Evolutionary conservation across 2,797 vertebrate species (phyloP).

Genomic region (Crenichthys baileyi): DNA sequence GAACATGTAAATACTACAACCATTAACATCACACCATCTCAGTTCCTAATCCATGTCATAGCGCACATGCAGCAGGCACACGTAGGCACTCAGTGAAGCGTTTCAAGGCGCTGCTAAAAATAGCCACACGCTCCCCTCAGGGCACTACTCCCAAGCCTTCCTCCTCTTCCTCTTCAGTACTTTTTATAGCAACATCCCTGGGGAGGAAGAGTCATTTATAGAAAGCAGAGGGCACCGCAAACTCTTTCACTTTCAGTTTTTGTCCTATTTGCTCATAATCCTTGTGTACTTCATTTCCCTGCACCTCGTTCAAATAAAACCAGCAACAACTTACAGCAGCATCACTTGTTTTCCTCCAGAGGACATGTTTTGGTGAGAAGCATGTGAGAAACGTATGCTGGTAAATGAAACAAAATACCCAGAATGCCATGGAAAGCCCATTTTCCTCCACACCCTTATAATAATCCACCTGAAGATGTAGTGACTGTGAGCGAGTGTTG

Average conservation of each 20-base stretch:
- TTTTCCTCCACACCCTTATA: not conserved
- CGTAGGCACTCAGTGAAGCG: constrained; percentile 52
- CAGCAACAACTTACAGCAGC: constrained; percentile 38
- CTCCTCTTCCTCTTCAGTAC: constrained; percentile 50
- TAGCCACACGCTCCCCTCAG: constrained; percentile 59
- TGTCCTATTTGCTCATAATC: constrained; percentile 43
- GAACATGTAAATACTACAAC: not conserved
- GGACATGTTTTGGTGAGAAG: not conserved
- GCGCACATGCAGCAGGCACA: constrained; percentile 23
- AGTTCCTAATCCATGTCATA: not conserved
- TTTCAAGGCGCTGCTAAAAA: constrained; percentile 71
- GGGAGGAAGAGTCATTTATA: constrained; percentile 68
- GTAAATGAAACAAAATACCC: constrained; percentile 11
- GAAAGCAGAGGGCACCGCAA: constrained; percentile 52
- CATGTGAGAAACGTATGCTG: constrained; percentile 16
- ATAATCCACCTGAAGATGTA: not conserved
- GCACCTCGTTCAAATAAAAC: constrained; percentile 6
- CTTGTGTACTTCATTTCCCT: constrained; percentile 32
- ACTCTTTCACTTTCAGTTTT: constrained; percentile 51
- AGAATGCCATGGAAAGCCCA: not conserved
- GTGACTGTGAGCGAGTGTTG: not conserved
- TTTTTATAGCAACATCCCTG: constrained; percentile 73
- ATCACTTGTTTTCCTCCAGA: constrained; percentile 10
- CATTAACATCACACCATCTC: not conserved
- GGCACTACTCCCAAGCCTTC: constrained; percentile 50